Conservation (phyloP, 2,113 vertebrate species). For the Callithrix jacchus region DNA sequence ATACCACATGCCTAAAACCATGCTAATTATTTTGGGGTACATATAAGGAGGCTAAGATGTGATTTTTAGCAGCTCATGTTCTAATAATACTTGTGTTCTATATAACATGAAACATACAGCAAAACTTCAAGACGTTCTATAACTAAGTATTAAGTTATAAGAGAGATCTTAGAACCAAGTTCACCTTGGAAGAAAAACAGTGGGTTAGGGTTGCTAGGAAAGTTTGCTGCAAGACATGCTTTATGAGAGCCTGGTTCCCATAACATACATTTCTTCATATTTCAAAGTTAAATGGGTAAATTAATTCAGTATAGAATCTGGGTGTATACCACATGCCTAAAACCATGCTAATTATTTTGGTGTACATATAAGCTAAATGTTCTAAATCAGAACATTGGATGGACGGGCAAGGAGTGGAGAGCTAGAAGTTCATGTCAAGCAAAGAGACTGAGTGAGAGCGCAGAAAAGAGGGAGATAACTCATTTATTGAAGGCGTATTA, state of each 20-base stretch:
- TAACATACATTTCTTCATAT: neutral
- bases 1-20: neutral
- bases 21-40: neutral
- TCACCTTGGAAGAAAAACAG: neutral
- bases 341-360: neutral
- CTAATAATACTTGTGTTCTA: neutral
- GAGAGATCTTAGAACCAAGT: neutral
- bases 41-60: neutral
- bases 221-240: neutral
- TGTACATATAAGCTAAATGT: neutral
- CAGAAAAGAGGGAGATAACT: no score
- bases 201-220: neutral
- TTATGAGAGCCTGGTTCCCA: neutral
- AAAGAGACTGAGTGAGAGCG: neutral
- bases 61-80: neutral
- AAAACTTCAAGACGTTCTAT: neutral
- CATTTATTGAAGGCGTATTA: neutral
- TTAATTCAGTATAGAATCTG: neutral
- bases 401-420: neutral
- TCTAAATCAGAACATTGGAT: no score
- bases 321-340: neutral
- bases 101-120: slow-evolving; percentile 12
- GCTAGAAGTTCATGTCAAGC: neutral
- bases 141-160: neutral
- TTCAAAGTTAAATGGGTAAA: neutral